Evolutionary conservation across 2,797 vertebrate species (phyloP).

Genomic region (Clamator glandarius): DNA sequence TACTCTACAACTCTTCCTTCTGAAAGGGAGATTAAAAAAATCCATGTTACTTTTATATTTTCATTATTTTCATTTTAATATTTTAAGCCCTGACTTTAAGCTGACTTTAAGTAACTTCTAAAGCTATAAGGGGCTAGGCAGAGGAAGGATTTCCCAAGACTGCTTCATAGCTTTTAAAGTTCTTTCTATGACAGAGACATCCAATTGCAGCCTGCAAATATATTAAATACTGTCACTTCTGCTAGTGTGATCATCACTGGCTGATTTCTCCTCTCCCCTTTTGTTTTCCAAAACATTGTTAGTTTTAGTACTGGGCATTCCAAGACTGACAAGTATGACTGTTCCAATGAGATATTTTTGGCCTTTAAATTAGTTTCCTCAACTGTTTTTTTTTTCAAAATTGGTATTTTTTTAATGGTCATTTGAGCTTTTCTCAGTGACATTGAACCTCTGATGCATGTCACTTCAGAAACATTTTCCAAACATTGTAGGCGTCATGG

Average conservation of each 20-base stretch:
- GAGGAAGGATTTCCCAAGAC: not conserved
- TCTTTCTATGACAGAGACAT: not conserved
- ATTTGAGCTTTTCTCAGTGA: conserved; percentile 54
- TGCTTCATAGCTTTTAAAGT: not conserved
- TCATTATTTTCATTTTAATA: conserved; percentile 13
- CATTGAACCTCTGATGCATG: conserved; percentile 56
- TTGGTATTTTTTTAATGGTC: conserved; percentile 29
- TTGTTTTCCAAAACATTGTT: not conserved
- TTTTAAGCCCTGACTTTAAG: not conserved
- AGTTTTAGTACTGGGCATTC: conserved; percentile 4
- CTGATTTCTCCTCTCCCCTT: not conserved
- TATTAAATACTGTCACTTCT: not conserved
- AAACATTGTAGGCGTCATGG: conserved; percentile 62
- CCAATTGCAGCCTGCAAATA: not conserved
- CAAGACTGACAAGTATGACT: not conserved
- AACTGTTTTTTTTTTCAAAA: conserved; percentile 11
- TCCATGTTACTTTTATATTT: not conserved
- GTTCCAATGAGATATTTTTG: conserved; percentile 4
- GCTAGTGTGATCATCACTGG: not conserved
- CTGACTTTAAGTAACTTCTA: conserved; percentile 12
- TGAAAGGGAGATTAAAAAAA: not conserved
- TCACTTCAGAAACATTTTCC: conserved; percentile 66
- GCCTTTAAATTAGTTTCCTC: not conserved
- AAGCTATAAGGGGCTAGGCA: not conserved
- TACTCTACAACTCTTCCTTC: not conserved